These are phyloP conservation scores for Poecile montanus DNA, from an alignment of 2,797 vertebrate species.

Conservation along the genomic window DNA sequence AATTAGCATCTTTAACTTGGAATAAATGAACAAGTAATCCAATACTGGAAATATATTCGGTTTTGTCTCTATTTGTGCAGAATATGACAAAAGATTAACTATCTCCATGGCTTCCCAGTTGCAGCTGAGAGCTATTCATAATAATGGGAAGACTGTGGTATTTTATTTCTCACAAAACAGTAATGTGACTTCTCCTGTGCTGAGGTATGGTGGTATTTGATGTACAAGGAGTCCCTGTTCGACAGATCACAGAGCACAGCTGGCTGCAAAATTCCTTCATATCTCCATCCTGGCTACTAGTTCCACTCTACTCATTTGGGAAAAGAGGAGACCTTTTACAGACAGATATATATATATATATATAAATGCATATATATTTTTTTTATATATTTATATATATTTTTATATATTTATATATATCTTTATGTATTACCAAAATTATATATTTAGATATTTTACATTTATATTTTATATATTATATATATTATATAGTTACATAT, in stretches of 20 bases:
- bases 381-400: no score
- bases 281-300: not conserved
- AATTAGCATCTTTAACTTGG: conserved; percentile 54
- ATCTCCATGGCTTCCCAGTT: not conserved
- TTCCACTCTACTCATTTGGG: not conserved
- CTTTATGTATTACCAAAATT: no score
- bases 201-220: not conserved
- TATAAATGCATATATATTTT: not conserved
- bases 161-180: conserved; percentile 8
- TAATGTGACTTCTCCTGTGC: not conserved
- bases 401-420: no score
- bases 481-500: no score
- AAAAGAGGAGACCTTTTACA: not conserved
- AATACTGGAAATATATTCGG: not conserved
- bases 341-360: no score
- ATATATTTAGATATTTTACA: no score
- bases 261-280: not conserved
- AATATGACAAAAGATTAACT: conserved; percentile 22
- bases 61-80: not conserved
- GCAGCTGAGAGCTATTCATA: not conserved
- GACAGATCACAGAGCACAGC: not conserved
- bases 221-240: not conserved
- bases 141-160: not conserved
- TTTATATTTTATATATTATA: no score
- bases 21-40: conserved; percentile 31